Evolutionary conservation across 2,888 invertebrate species (phyloP).

Genomic region (Diogma glabrata): DNA sequence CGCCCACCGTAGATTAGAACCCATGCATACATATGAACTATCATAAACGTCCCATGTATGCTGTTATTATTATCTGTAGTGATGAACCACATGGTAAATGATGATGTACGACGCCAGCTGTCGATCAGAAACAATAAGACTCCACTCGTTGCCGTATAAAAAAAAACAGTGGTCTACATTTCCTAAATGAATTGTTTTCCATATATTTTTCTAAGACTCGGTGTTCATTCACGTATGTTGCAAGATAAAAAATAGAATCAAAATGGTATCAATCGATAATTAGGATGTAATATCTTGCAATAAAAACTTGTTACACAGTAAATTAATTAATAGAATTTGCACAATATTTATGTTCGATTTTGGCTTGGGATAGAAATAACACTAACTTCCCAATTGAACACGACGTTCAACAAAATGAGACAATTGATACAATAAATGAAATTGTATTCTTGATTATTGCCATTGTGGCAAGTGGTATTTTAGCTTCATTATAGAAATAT

Average conservation of each 20-base stretch:
- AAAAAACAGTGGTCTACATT: slow-evolving; percentile 38
- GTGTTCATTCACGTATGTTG: slow-evolving; percentile 47
- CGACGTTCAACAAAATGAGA: slow-evolving; percentile 40
- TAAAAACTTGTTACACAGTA: slow-evolving; percentile 31
- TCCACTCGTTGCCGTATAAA: slow-evolving; percentile 38
- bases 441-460: slow-evolving; percentile 20
- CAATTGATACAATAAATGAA: slow-evolving; percentile 30
- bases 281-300: slow-evolving; percentile 34
- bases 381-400: slow-evolving; percentile 42
- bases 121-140: slow-evolving; percentile 25
- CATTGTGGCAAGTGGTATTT: no score
- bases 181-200: slow-evolving; percentile 34
- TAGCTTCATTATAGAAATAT: no score
- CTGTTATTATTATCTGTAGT: slow-evolving; percentile 35
- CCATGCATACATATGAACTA: slow-evolving; percentile 44
- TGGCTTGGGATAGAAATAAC: slow-evolving; percentile 42
- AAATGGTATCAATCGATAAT: slow-evolving; percentile 37
- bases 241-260: slow-evolving; percentile 42
- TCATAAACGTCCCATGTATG: slow-evolving; percentile 39
- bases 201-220: slow-evolving; percentile 35
- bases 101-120: slow-evolving; percentile 41
- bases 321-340: slow-evolving; percentile 30
- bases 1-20: slow-evolving; percentile 46
- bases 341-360: slow-evolving; percentile 27
- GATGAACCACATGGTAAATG: slow-evolving; percentile 43